These are phyloP conservation scores for Plecturocebus donacophilus DNA, from an alignment of 2,113 vertebrate genomes.

Conservation along the genomic window DNA sequence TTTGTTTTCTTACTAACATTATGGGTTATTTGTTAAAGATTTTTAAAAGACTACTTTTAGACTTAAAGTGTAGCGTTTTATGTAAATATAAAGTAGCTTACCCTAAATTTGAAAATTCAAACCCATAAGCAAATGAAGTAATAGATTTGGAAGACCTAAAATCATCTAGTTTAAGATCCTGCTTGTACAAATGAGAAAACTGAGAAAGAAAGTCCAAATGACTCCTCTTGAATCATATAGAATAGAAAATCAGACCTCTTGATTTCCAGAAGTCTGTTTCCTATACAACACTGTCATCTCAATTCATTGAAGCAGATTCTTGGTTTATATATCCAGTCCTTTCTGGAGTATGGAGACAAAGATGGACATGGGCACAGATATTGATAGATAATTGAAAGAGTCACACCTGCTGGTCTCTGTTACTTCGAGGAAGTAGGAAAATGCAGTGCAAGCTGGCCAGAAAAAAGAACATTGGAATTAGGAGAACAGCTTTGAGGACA, in stretches of 20 bases:
- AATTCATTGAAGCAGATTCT: background rate
- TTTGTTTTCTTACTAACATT: background rate
- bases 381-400: too few species aligned
- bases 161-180: background rate
- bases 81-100: background rate
- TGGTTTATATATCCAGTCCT: background rate
- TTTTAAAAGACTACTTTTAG: constrained; percentile 4
- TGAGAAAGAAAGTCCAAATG: background rate
- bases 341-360: background rate
- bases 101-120: background rate
- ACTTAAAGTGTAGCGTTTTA: background rate
- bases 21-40: background rate
- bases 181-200: background rate
- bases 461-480: background rate
- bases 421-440: background rate
- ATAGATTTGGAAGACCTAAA: background rate
- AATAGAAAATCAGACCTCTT: background rate
- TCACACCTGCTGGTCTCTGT: background rate
- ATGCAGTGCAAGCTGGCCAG: background rate
- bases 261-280: background rate
- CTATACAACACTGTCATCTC: background rate
- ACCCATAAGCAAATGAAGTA: background rate
- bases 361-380: background rate
- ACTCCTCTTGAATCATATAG: background rate
- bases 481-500: background rate